These are phyloP conservation scores for Heliconius hortense DNA, from an alignment of 2,888 invertebrate species.

Conservation along the genomic window DNA sequence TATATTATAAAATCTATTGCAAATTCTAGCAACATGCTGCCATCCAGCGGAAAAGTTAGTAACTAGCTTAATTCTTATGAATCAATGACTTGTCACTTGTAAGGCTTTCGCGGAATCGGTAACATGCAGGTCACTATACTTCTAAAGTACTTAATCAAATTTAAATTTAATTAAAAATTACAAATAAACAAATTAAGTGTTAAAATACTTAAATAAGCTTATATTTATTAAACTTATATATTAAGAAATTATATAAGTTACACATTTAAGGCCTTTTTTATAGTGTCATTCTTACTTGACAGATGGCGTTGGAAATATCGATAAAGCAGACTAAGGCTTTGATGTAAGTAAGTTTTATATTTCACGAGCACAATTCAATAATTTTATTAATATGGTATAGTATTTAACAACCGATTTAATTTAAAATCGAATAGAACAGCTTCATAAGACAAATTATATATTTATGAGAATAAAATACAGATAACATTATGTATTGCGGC, in stretches of 20 bases:
- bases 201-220: not conserved
- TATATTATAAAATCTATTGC: not conserved
- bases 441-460: not conserved
- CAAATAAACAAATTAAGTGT: not conserved
- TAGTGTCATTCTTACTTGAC: slow-evolving; percentile 27
- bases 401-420: not conserved
- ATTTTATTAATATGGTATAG: not conserved
- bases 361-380: not conserved
- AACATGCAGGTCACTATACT: not conserved
- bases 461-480: slow-evolving; percentile 39
- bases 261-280: slow-evolving; percentile 20
- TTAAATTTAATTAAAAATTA: not conserved
- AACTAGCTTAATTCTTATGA: slow-evolving; percentile 24
- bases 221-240: no score
- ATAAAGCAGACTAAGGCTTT: slow-evolving; percentile 66
- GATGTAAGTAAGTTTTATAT: not conserved
- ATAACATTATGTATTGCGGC: slow-evolving; percentile 66
- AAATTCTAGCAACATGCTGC: slow-evolving; percentile 45
- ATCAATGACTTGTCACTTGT: slow-evolving; percentile 17
- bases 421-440: not conserved
- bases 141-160: not conserved
- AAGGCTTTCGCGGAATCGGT: slow-evolving; percentile 19
- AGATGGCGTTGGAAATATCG: slow-evolving; percentile 57
- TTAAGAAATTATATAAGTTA: not conserved
- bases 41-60: slow-evolving; percentile 48